These are phyloP conservation scores for Diaphora mendica DNA, from an alignment of 2,888 invertebrate genomes.

Conservation along the genomic window DNA sequence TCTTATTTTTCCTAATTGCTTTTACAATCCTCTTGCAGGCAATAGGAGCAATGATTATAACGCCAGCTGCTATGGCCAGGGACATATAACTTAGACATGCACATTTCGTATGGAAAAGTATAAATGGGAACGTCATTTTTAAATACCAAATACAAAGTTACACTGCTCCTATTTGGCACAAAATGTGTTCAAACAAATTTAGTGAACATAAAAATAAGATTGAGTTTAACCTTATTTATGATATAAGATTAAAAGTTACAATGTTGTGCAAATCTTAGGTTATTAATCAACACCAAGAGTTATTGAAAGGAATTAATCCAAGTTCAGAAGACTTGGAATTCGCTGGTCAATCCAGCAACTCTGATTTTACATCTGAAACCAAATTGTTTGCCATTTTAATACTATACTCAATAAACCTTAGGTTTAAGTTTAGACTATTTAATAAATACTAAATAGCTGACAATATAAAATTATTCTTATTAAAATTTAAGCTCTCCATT, in stretches of 20 bases:
- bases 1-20: neutral
- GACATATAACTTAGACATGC: conserved; percentile 58
- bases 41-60: conserved; percentile 57
- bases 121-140: neutral
- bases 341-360: neutral
- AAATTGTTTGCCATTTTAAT: neutral
- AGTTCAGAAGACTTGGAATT: neutral
- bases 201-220: neutral
- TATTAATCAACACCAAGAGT: neutral
- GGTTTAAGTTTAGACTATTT: too few relatives aligned
- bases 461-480: neutral
- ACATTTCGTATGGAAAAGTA: conserved; percentile 45
- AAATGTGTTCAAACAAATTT: neutral
- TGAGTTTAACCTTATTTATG: neutral
- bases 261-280: neutral
- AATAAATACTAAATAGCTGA: neutral
- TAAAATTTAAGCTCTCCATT: neutral
- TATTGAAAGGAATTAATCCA: neutral
- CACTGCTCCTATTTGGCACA: neutral
- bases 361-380: conserved; percentile 7
- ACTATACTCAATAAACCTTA: neutral
- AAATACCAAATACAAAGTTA: neutral
- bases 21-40: conserved; percentile 56
- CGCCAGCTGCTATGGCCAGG: conserved; percentile 48
- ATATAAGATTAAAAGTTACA: neutral